Conservation (phyloP, 2,888 invertebrate species). For the Catotricha subobsoleta region DNA sequence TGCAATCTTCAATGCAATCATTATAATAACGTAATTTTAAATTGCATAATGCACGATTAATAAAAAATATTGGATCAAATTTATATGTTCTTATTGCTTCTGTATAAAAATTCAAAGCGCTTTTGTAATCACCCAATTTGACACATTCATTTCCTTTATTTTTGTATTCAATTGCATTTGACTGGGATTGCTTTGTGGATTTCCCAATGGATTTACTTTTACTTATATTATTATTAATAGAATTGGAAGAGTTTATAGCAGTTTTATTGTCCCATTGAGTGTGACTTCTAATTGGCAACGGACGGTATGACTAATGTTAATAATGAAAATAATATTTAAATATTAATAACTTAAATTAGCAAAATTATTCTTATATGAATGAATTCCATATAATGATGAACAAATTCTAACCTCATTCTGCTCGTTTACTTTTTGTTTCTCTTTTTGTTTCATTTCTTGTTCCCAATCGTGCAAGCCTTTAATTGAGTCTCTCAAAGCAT, state of each 20-base stretch:
- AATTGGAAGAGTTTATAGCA: no score
- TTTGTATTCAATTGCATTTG: conserved; percentile 17
- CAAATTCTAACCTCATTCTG: neutral
- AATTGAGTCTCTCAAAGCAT: neutral
- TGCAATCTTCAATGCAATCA: conserved; percentile 46
- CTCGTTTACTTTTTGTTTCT: neutral
- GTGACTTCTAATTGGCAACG: no score
- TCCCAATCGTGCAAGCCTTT: neutral
- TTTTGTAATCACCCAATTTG: conserved; percentile 57
- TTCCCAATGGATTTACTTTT: neutral
- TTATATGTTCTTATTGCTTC: conserved; percentile 70
- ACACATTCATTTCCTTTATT: conserved; percentile 65
- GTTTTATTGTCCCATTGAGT: no score
- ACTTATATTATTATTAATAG: no score
- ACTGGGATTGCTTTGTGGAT: neutral
- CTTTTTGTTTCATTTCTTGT: neutral
- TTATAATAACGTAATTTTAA: conserved; percentile 48
- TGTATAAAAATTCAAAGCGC: conserved; percentile 72
- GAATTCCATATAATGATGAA: no score
- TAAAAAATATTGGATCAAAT: conserved; percentile 61
- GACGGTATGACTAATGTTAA: no score
- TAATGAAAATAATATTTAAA: no score
- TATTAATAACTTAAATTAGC: no score
- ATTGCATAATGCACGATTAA: conserved; percentile 75
- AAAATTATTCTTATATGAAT: no score